Evolutionary conservation across 2,113 vertebrate species (phyloP).

Genomic region (Lophius piscatorius): DNA sequence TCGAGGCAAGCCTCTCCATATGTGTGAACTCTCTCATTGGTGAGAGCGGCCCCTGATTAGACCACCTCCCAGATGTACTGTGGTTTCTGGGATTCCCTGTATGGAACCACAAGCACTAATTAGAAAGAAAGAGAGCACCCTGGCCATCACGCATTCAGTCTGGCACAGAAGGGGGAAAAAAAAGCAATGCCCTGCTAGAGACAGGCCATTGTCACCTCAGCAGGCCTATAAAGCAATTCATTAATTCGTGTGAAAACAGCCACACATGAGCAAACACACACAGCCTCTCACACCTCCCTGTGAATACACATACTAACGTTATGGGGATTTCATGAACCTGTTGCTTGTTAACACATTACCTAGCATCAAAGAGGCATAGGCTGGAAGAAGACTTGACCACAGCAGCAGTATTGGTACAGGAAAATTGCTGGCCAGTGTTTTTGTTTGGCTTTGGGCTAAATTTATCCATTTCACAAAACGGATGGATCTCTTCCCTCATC

Average conservation of each 20-base stretch:
- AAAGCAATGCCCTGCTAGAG: conserved; percentile 46
- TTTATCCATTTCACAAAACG: conserved; percentile 43
- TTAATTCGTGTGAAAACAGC: conserved; percentile 81
- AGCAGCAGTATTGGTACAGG: conserved; percentile 67
- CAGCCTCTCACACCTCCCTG: conserved; percentile 42
- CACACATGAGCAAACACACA: conserved; percentile 52
- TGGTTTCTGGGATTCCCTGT: conserved; percentile 37
- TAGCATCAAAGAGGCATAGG: conserved; percentile 71
- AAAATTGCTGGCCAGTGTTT: conserved; percentile 64
- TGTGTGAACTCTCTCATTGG: conserved; percentile 61
- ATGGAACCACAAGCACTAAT: conserved; percentile 67
- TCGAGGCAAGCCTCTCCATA: conserved; percentile 32
- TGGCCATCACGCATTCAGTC: conserved; percentile 33
- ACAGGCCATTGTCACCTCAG: conserved; percentile 75
- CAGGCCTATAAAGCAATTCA: conserved; percentile 73
- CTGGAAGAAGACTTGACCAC: conserved; percentile 37
- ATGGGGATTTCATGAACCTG: conserved; percentile 62
- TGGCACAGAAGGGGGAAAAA: conserved; percentile 31
- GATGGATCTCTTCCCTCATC: conserved; percentile 44
- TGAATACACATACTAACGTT: conserved; percentile 61
- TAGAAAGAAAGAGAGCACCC: conserved; percentile 46
- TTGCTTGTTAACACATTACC: conserved; percentile 78
- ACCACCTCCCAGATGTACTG: conserved; percentile 50
- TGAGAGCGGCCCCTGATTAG: conserved; percentile 54
- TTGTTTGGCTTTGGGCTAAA: conserved; percentile 62